Evolutionary conservation across 2,797 vertebrate genomes (phyloP).

Genomic region (Smutsia temminckii): DNA sequence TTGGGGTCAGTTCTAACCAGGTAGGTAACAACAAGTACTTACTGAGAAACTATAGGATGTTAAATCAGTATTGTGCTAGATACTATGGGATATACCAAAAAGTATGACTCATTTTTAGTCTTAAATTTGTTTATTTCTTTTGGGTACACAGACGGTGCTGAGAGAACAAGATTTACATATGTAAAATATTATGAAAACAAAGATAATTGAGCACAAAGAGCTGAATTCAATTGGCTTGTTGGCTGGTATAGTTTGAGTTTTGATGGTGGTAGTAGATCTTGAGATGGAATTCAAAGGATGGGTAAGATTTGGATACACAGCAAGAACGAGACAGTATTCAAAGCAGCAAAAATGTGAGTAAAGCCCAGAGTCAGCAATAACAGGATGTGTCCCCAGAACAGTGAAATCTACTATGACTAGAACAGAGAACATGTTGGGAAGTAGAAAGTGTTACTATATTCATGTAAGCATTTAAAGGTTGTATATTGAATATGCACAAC

Average conservation of each 20-base stretch:
- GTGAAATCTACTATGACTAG: neutral
- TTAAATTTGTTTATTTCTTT: slow-evolving; percentile 39
- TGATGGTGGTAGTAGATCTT: neutral
- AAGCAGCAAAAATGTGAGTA: neutral
- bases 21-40: neutral
- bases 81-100: neutral
- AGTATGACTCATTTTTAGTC: neutral
- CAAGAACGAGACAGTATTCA: neutral
- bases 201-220: neutral
- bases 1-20: neutral
- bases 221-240: neutral
- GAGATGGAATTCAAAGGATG: neutral
- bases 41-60: neutral
- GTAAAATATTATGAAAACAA: slow-evolving; percentile 19
- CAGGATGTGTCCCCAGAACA: neutral
- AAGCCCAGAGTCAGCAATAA: neutral
- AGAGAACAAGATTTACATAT: neutral
- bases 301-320: neutral
- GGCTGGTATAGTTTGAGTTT: neutral
- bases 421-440: neutral
- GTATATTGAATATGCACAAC: neutral
- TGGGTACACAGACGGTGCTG: neutral
- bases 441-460: neutral
- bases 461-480: neutral
- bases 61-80: neutral